Conservation (phyloP, 1,140 invertebrate species). For the Heliothis subflexa region DNA sequence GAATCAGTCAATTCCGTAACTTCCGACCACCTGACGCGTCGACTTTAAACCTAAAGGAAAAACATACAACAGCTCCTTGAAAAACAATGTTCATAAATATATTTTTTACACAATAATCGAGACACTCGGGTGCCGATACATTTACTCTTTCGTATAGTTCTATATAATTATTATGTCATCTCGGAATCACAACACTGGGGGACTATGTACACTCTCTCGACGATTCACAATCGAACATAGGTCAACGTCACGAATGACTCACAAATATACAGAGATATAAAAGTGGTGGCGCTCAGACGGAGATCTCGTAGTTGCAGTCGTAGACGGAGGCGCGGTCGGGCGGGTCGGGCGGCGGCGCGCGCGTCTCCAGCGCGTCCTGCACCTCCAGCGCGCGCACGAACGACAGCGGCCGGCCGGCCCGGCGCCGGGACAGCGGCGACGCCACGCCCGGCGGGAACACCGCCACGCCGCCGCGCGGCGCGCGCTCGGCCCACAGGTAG, state of each 20-base stretch:
- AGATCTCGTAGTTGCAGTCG: constrained; percentile 98
- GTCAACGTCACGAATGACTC: constrained; percentile 65
- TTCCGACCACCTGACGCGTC: constrained; percentile 36
- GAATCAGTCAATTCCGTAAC: constrained; percentile 69
- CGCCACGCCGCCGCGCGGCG: constrained; percentile 77
- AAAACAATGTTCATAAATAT: constrained; percentile 59
- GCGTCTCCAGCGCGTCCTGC: constrained; percentile 92
- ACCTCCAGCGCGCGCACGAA: constrained; percentile 97
- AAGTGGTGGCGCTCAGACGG: constrained; percentile 88
- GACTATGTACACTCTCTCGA: constrained; percentile 74
- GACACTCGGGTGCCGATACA: constrained; percentile 57
- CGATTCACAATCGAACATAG: constrained; percentile 61
- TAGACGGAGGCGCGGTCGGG: constrained; percentile 95
- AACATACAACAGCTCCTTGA: constrained; percentile 61
- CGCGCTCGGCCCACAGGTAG: constrained; percentile 94
- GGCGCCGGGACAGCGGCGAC: constrained; percentile 63
- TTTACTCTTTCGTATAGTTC: constrained; percentile 49
- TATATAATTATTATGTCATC: constrained; percentile 61
- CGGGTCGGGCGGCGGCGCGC: constrained; percentile 88
- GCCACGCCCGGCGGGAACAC: constrained; percentile 62
- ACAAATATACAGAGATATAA: constrained; percentile 83
- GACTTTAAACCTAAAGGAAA: constrained; percentile 56
- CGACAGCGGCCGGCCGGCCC: constrained; percentile 93
- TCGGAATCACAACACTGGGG: constrained; percentile 78
- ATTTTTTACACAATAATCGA: constrained; percentile 59